These are phyloP conservation scores for Hetaerina titia DNA, from an alignment of 2,888 invertebrate genomes.

Conservation along the genomic window DNA sequence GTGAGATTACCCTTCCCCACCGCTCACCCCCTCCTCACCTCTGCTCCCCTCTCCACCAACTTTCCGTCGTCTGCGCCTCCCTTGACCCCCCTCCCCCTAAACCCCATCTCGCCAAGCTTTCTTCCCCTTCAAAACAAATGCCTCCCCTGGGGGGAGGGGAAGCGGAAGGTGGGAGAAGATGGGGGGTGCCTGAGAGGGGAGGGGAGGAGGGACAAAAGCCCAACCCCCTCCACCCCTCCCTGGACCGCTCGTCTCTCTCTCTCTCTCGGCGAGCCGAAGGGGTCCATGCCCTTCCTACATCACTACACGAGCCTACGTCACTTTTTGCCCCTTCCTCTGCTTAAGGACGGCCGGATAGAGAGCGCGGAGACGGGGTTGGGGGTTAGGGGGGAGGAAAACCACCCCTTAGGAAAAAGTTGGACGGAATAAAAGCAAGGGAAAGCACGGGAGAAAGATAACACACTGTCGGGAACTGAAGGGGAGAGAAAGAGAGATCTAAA, in stretches of 20 bases:
- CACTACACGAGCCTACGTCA: slow-evolving; percentile 57
- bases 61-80: neutral
- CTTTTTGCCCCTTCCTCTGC: slow-evolving; percentile 44
- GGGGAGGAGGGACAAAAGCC: neutral
- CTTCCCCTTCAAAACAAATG: slow-evolving; percentile 48
- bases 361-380: neutral
- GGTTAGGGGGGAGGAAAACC: neutral
- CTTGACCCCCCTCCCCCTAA: neutral
- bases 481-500: too few relatives aligned
- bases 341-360: slow-evolving; percentile 45
- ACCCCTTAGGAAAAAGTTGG: too few relatives aligned
- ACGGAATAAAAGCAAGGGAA: too few relatives aligned
- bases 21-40: neutral
- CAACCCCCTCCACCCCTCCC: neutral
- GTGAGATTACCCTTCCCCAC: slow-evolving; percentile 25
- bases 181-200: neutral
- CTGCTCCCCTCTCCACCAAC: neutral
- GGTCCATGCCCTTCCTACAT: slow-evolving; percentile 61
- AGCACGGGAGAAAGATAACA: too few relatives aligned
- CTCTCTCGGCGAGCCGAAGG: neutral
- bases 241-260: neutral
- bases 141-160: neutral
- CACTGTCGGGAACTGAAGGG: too few relatives aligned
- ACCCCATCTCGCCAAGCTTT: neutral
- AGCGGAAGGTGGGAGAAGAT: slow-evolving; percentile 21